phyloP scores from a whole-genome alignment of 2,113 vertebrate species.

The Aplodontia rufa region DNA sequence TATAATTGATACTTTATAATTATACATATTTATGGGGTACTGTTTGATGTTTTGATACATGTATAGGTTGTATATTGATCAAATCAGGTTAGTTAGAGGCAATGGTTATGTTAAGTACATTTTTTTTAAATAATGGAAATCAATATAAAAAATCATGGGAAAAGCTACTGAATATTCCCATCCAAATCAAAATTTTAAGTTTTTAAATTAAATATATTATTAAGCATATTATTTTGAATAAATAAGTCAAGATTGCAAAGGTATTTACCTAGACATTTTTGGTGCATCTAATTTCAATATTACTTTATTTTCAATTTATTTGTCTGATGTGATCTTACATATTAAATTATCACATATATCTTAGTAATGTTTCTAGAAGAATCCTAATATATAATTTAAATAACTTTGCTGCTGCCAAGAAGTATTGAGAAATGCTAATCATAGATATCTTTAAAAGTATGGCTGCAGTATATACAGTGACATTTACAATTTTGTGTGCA shows the following conservation, averaged over 20 bases:
- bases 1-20: neutral
- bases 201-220: neutral
- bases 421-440: neutral
- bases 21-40: neutral
- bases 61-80: neutral
- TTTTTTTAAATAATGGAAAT: slow-evolving; percentile 42
- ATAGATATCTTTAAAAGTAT: neutral
- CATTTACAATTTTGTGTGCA: no score
- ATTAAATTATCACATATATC: neutral
- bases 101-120: neutral
- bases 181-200: slow-evolving; percentile 14
- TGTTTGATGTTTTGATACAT: neutral
- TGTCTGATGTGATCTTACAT: slow-evolving; percentile 45
- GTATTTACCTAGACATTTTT: slow-evolving; percentile 16
- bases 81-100: neutral
- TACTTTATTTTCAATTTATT: slow-evolving; percentile 59
- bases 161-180: neutral
- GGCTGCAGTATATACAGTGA: no score
- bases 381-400: neutral
- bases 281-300: neutral
- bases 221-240: neutral
- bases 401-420: slow-evolving; percentile 15
- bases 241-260: neutral
- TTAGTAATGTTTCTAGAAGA: slow-evolving; percentile 41
- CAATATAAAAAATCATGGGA: neutral